phyloP scores from a whole-genome alignment of 2,888 invertebrate genomes.

The Diaprepes abbreviatus region DNA sequence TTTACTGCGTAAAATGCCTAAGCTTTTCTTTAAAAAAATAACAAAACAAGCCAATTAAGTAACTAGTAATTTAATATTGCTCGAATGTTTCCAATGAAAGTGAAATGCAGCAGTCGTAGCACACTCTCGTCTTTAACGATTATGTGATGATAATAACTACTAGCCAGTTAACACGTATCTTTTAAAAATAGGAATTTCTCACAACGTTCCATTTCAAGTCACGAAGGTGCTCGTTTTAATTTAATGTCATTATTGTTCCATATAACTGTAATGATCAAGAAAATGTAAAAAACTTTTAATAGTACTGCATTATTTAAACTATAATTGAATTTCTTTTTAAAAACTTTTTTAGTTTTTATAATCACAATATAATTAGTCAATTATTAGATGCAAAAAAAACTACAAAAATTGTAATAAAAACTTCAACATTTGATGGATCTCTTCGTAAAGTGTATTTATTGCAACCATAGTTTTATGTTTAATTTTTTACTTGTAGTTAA shows the following conservation, averaged over 20 bases:
- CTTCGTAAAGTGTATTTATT: no score
- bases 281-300: neutral
- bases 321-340: no score
- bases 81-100: neutral
- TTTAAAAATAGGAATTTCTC: slow-evolving; percentile 12
- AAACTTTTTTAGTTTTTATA: no score
- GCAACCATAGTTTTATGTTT: no score
- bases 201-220: neutral
- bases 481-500: no score
- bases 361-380: no score
- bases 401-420: no score
- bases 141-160: slow-evolving; percentile 21
- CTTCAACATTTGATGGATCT: no score
- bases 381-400: no score
- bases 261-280: neutral
- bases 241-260: slow-evolving; percentile 6
- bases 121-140: slow-evolving; percentile 2
- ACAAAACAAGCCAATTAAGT: no score
- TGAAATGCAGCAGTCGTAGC: slow-evolving; percentile 4
- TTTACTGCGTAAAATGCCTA: no score
- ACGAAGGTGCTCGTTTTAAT: neutral
- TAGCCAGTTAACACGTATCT: slow-evolving; percentile 9
- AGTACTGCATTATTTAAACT: neutral
- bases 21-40: no score
- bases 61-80: neutral